Evolutionary conservation across 1,140 invertebrate species (phyloP).

Genomic region (Trialeurodes vaporariorum): DNA sequence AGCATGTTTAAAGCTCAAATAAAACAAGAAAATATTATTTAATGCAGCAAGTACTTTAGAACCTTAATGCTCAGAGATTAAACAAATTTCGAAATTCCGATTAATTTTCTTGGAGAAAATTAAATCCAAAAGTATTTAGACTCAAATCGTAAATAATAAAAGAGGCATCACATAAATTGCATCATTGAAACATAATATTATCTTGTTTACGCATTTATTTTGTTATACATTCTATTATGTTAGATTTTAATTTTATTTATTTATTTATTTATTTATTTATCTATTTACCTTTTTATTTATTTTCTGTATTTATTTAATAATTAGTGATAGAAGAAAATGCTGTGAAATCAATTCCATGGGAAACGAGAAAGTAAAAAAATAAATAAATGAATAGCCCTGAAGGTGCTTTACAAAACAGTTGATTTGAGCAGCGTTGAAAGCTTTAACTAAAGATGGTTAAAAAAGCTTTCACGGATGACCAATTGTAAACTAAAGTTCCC

Average conservation of each 20-base stretch:
- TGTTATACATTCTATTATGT: background rate
- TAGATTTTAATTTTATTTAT: background rate
- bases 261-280: slow-evolving; percentile 1
- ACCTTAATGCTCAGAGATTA: too few relatives aligned
- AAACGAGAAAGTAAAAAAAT: background rate
- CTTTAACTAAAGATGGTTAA: too few relatives aligned
- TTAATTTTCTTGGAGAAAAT: too few relatives aligned
- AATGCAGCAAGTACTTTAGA: too few relatives aligned
- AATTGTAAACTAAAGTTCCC: background rate
- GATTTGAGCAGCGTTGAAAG: background rate
- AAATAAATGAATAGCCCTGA: background rate
- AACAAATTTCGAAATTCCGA: too few relatives aligned
- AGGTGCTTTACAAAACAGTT: background rate
- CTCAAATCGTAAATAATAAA: too few relatives aligned
- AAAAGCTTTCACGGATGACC: background rate
- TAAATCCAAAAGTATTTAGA: too few relatives aligned
- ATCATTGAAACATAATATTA: too few relatives aligned
- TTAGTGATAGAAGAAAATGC: background rate
- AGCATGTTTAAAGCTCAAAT: too few relatives aligned
- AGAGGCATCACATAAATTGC: too few relatives aligned
- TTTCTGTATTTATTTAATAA: background rate
- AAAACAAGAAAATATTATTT: too few relatives aligned
- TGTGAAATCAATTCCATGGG: background rate
- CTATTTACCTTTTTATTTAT: too few relatives aligned
- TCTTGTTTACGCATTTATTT: background rate